Percentiles rank a stretch among this genome's conserved stretches.
Conservation (phyloP, 2,797 vertebrate species). For the Masticophis lateralis region DNA sequence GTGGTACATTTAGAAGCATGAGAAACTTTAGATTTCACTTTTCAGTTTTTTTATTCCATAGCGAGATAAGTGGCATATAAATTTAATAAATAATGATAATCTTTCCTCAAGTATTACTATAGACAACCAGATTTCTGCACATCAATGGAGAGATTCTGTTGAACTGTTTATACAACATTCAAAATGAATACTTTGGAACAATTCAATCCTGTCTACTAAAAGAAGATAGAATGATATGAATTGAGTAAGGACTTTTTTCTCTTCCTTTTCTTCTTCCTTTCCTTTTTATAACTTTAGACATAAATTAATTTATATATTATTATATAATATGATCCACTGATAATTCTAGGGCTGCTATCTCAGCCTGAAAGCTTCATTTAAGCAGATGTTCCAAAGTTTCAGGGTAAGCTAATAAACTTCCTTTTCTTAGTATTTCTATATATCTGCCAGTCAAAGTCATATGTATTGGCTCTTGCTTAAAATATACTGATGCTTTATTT, state of each 20-base stretch:
- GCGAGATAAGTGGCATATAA: background rate
- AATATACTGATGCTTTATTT: background rate
- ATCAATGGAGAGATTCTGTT: background rate
- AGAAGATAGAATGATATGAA: background rate
- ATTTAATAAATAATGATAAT: background rate
- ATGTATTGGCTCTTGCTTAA: background rate
- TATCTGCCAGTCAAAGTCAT: background rate
- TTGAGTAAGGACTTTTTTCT: background rate
- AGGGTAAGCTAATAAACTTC: background rate
- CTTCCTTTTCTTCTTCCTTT: background rate
- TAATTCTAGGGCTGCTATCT: background rate
- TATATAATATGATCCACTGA: background rate
- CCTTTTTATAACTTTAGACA: background rate
- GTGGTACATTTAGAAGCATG: background rate
- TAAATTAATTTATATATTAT: background rate
- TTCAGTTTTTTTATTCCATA: background rate
- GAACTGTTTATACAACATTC: background rate
- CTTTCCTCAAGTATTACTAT: background rate
- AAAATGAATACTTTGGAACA: background rate
- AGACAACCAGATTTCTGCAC: background rate
- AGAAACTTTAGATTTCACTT: background rate
- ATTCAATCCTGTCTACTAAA: background rate
- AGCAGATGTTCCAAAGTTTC: background rate
- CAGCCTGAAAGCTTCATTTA: background rate
- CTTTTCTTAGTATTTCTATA: background rate